These are phyloP conservation scores for Chelonoidis abingdonii DNA, from an alignment of 2,113 vertebrate species.

Conservation along the genomic window DNA sequence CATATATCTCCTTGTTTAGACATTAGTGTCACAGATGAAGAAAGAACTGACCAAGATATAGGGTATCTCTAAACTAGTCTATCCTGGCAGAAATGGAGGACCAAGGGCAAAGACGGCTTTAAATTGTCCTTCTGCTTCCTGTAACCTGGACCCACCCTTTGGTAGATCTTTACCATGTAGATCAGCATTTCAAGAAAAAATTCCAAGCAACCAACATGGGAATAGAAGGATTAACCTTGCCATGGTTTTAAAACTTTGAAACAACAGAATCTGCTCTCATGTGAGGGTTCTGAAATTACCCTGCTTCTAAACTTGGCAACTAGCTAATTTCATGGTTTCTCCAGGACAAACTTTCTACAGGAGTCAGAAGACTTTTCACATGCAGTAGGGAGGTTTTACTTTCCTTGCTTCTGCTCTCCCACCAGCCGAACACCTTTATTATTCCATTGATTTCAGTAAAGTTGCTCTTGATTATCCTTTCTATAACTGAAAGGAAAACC, in stretches of 20 bases:
- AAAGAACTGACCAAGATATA: neutral
- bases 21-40: neutral
- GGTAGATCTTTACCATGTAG: neutral
- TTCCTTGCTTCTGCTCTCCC: neutral
- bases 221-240: neutral
- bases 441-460: neutral
- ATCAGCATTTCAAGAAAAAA: neutral
- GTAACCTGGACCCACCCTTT: neutral
- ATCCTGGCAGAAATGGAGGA: neutral
- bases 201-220: neutral
- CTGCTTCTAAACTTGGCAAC: neutral
- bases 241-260: neutral
- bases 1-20: neutral
- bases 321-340: neutral
- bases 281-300: neutral
- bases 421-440: neutral
- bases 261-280: neutral
- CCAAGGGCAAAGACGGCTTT: neutral
- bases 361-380: neutral
- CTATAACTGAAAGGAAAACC: neutral
- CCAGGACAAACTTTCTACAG: neutral
- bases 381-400: neutral
- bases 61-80: neutral
- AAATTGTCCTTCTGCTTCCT: neutral
- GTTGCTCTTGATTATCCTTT: neutral